These are phyloP conservation scores for Drosophila suboccidentalis DNA, from an alignment of 2,888 invertebrate species.

Conservation along the genomic window DNA sequence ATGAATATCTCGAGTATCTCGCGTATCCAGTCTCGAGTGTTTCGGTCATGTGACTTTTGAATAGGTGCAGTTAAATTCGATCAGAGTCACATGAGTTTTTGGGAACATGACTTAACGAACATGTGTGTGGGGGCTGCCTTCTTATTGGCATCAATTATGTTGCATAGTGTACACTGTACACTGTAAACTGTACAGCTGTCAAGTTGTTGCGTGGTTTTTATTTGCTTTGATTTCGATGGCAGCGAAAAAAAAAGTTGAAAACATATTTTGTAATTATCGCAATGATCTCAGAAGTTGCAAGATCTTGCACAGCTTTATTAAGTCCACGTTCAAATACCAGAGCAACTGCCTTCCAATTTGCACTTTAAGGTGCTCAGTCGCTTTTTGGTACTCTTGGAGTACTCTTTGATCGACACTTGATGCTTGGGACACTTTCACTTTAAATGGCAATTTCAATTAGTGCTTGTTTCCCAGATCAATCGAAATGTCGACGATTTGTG, in stretches of 20 bases:
- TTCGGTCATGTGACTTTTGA: conserved; percentile 54
- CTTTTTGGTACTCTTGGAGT: conserved; percentile 11
- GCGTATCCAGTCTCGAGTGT: conserved; percentile 9
- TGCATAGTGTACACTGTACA: conserved; percentile 37
- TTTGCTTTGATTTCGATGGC: conserved; percentile 36
- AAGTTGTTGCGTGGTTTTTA: conserved; percentile 58
- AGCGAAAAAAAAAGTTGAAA: conserved; percentile 15
- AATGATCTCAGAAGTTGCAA: conserved; percentile 41
- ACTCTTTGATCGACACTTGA: conserved; percentile 36
- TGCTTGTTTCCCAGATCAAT: conserved; percentile 64
- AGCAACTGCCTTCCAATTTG: conserved; percentile 49
- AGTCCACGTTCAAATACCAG: conserved; percentile 51
- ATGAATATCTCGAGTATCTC: conserved; percentile 11
- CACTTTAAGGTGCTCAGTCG: conserved; percentile 56
- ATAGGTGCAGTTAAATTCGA: conserved; percentile 19
- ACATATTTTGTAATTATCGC: conserved; percentile 72
- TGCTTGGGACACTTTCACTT: conserved; percentile 74
- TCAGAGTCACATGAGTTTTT: conserved; percentile 41
- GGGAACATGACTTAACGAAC: conserved; percentile 11
- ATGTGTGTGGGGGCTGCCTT: conserved; percentile 25
- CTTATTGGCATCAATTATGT: conserved; percentile 48
- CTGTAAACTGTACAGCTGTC: conserved; percentile 46
- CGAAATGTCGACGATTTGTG: conserved; percentile 68
- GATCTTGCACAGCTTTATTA: conserved; percentile 37
- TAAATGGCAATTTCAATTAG: conserved; percentile 81